Evolutionary conservation across 1,140 invertebrate species (phyloP).

Genomic region (Ptiloglossa arizonensis): DNA sequence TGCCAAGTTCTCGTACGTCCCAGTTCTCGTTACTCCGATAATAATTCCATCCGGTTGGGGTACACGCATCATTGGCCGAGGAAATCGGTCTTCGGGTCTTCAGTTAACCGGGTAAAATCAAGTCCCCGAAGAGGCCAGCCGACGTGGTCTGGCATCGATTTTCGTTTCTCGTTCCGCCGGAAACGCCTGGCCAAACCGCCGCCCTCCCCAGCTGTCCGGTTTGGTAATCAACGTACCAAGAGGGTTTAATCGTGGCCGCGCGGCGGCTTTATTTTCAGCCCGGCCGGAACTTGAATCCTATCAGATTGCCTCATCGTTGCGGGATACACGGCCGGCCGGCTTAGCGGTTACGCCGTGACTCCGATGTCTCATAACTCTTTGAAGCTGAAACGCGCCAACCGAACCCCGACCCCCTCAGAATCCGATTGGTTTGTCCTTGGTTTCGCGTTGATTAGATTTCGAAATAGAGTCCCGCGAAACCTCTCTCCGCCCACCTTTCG

Average conservation of each 20-base stretch:
- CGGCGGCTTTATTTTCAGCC: constrained; percentile 43
- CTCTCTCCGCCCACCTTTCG: too few species aligned
- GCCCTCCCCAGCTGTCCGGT: constrained; percentile 21
- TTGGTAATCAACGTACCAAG: constrained; percentile 46
- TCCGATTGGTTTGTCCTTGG: constrained; percentile 24
- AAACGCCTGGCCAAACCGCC: constrained; percentile 12
- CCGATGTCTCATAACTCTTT: constrained; percentile 37
- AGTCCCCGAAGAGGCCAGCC: background rate
- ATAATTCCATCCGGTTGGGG: too few species aligned
- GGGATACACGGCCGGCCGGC: constrained; percentile 14
- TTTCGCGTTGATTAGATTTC: constrained; percentile 39
- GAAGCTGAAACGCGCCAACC: background rate
- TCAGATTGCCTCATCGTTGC: constrained; percentile 39
- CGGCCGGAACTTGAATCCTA: constrained; percentile 36
- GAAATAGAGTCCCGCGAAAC: background rate
- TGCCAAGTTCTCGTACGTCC: too few species aligned
- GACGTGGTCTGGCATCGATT: constrained; percentile 27
- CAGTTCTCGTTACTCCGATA: too few species aligned
- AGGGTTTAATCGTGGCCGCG: constrained; percentile 45
- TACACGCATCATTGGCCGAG: background rate
- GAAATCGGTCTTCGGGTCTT: background rate
- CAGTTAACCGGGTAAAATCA: background rate
- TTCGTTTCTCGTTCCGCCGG: constrained; percentile 15
- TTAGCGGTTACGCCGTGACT: constrained; percentile 23
- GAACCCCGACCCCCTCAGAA: too few species aligned